Evolutionary conservation across 2,113 vertebrate genomes (phyloP).

Genomic region (Psilopsiagon aurifrons): DNA sequence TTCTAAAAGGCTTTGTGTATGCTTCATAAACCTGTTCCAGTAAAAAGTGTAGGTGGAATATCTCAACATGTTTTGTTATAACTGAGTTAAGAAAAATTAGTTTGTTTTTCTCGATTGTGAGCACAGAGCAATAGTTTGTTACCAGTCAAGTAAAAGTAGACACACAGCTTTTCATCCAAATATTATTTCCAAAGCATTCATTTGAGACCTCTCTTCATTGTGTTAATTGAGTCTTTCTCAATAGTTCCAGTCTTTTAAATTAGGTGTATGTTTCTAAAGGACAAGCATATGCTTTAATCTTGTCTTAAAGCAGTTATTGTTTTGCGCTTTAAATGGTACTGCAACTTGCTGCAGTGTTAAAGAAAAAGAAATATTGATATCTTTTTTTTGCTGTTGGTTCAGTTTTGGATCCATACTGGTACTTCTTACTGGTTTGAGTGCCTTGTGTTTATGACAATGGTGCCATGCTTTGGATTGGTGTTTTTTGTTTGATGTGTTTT

Average conservation of each 20-base stretch:
- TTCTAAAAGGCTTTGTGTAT: not conserved
- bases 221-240: not conserved
- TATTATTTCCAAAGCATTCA: not conserved
- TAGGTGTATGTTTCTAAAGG: not conserved
- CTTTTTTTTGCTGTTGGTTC: not conserved
- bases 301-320: not conserved
- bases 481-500: not conserved
- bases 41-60: not conserved
- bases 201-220: not conserved
- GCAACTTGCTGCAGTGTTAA: not conserved
- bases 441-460: rapidly evolving
- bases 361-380: not conserved
- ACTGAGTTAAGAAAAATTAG: not conserved
- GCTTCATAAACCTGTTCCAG: not conserved
- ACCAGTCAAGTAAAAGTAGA: not conserved
- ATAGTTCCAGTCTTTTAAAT: not conserved
- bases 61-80: not conserved
- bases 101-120: not conserved
- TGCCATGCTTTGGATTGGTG: not conserved
- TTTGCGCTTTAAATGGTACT: not conserved
- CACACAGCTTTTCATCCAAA: not conserved
- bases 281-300: not conserved
- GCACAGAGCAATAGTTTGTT: not conserved
- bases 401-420: not conserved
- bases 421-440: not conserved